Percentiles rank a stretch among this genome's conserved stretches.
Conservation (phyloP, 2,888 invertebrate genomes). For the Pardosa pseudoannulata region DNA sequence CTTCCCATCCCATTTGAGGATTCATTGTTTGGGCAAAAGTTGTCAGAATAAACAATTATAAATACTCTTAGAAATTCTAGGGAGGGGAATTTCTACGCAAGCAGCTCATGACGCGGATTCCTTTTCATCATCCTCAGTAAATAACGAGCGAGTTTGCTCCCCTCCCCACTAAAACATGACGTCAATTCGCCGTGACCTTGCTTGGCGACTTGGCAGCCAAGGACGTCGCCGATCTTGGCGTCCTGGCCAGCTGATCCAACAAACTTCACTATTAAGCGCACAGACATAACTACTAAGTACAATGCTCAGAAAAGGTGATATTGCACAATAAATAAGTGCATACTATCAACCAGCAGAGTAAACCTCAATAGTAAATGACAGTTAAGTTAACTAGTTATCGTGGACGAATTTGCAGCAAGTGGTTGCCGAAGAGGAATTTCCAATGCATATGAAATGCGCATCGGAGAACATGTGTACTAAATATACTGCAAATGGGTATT, state of each 20-base stretch:
- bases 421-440: no score
- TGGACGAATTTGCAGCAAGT: no score
- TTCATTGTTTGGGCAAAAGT: background rate
- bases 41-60: background rate
- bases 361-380: no score
- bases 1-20: background rate
- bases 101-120: conserved; percentile 45
- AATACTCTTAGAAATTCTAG: background rate
- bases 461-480: no score
- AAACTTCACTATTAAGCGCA: no score
- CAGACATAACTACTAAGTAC: no score
- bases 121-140: conserved; percentile 50
- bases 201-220: conserved; percentile 48
- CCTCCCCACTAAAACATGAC: conserved; percentile 31
- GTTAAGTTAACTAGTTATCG: no score
- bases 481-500: no score
- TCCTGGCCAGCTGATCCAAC: conserved; percentile 55
- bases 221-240: conserved; percentile 68
- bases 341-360: no score
- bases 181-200: conserved; percentile 71
- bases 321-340: no score
- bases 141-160: conserved; percentile 37
- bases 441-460: no score
- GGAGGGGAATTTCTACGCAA: conserved; percentile 12
- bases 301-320: no score